phyloP scores from a whole-genome alignment of 2,888 invertebrate genomes.

The Hypsopygia costalis region DNA sequence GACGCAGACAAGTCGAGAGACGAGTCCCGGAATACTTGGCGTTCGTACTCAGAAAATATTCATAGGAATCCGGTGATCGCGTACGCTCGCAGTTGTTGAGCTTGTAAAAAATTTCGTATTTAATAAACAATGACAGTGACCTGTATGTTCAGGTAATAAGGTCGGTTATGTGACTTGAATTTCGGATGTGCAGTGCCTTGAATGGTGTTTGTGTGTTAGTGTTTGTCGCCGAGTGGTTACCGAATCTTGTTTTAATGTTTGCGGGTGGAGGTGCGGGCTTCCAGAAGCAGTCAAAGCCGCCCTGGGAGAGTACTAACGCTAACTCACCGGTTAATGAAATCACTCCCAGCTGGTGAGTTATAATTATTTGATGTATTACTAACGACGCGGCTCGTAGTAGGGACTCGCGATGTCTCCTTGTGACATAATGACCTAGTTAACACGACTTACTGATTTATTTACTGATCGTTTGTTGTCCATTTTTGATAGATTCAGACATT shows the following conservation, averaged over 20 bases:
- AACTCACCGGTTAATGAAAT: conserved; percentile 36
- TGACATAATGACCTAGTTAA: no score
- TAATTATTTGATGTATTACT: no score
- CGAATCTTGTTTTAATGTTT: conserved; percentile 46
- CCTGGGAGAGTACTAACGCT: conserved; percentile 52
- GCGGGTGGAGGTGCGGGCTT: conserved; percentile 70
- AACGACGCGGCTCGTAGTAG: no score
- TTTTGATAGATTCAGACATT: no score
- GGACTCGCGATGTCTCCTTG: no score
- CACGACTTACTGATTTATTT: no score
- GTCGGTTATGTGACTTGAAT: conserved; percentile 17
- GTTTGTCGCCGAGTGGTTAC: conserved; percentile 1
- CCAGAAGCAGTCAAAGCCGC: conserved; percentile 67
- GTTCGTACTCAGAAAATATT: conserved; percentile 39
- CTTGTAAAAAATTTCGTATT: conserved; percentile 15
- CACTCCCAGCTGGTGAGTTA: conserved; percentile 55
- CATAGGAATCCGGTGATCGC: conserved; percentile 23
- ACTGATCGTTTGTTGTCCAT: no score
- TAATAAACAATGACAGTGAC: conserved; percentile 25
- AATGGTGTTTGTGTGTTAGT: conserved; percentile 14
- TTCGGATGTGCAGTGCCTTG: conserved; percentile 6
- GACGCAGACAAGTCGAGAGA: conserved; percentile 33
- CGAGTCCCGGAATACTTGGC: conserved; percentile 37
- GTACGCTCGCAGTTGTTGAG: conserved; percentile 17
- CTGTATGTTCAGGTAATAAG: conserved; percentile 5